These are phyloP conservation scores for Sebastes itinus DNA, from an alignment of 2,797 vertebrate species.

Conservation along the genomic window DNA sequence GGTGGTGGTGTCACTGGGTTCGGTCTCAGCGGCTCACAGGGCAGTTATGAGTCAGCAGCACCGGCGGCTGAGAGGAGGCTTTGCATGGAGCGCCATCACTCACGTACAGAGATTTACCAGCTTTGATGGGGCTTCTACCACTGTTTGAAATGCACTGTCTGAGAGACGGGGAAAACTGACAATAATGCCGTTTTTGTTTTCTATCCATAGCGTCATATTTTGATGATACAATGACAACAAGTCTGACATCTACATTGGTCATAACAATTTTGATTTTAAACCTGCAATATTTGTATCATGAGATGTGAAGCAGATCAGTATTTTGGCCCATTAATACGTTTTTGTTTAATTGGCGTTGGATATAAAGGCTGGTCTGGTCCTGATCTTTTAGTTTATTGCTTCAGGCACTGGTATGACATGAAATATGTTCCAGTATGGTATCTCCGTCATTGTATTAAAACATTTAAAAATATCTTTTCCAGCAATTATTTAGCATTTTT, in stretches of 20 bases:
- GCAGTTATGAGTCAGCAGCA: constrained; percentile 80
- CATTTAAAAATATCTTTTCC: background rate
- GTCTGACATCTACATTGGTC: background rate
- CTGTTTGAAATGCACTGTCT: constrained; percentile 15
- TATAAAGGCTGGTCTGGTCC: background rate
- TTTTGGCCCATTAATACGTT: background rate
- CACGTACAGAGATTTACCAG: constrained; percentile 22
- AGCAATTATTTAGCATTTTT: background rate
- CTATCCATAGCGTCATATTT: background rate
- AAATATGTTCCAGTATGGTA: too few species aligned
- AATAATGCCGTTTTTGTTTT: background rate
- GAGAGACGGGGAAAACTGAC: background rate
- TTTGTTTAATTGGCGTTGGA: background rate
- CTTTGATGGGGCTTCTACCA: background rate
- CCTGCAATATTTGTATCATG: background rate
- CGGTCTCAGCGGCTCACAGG: constrained; percentile 56
- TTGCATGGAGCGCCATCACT: constrained; percentile 59
- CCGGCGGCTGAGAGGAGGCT: constrained; percentile 59
- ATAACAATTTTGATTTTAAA: background rate
- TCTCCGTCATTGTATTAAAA: background rate
- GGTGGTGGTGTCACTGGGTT: constrained; percentile 51
- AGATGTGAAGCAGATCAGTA: background rate
- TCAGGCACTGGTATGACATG: too few species aligned
- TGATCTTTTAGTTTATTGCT: background rate
- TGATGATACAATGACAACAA: background rate